Evolutionary conservation across 2,888 invertebrate genomes (phyloP).

Genomic region (Sipha maydis): DNA sequence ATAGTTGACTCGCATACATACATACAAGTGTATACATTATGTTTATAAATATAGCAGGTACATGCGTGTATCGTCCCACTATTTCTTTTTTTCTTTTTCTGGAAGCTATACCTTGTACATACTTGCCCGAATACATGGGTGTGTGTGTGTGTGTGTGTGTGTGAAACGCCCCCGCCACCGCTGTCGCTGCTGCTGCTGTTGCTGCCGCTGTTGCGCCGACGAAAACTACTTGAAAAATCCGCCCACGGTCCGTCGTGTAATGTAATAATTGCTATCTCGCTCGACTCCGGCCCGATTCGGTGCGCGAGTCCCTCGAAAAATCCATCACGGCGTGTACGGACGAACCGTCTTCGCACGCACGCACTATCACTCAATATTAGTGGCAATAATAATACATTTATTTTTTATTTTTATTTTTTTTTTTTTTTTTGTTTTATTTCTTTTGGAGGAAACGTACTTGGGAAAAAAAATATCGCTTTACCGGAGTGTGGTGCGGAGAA

Average conservation of each 20-base stretch:
- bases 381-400: slow-evolving; percentile 8
- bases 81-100: neutral
- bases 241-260: slow-evolving; percentile 43
- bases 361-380: neutral
- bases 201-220: neutral
- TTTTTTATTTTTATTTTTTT: too few species aligned
- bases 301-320: slow-evolving; percentile 32
- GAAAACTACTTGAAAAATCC: slow-evolving; percentile 58
- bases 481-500: neutral
- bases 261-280: slow-evolving; percentile 39
- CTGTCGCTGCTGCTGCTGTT: slow-evolving; percentile 3
- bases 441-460: neutral
- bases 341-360: neutral
- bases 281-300: neutral
- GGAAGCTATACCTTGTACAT: neutral
- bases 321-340: slow-evolving; percentile 32
- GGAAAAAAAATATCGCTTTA: slow-evolving; percentile 14
- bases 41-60: neutral
- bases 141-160: neutral
- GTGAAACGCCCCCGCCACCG: slow-evolving; percentile 59
- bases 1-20: neutral
- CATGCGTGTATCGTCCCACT: slow-evolving; percentile 31
- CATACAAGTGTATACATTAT: neutral
- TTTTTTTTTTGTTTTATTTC: too few species aligned
- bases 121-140: neutral